Conservation (phyloP, 1,140 invertebrate species). For the Adelges cooleyi region DNA sequence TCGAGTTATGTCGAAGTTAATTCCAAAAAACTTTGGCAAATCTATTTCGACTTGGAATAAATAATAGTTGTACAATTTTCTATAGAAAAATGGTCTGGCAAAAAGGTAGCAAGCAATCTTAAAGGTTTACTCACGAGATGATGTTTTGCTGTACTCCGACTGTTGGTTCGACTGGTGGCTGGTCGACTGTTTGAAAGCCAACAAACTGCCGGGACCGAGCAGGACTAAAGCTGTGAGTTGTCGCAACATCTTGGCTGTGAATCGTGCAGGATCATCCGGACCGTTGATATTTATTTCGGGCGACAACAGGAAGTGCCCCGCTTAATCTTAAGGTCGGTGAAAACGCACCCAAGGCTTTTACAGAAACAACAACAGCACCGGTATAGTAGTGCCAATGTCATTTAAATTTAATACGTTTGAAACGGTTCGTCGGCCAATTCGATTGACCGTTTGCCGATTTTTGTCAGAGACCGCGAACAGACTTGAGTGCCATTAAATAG, state of each 20-base stretch:
- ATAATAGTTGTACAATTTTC: no score
- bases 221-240: background rate
- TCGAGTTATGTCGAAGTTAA: no score
- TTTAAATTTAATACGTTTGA: constrained; percentile 6
- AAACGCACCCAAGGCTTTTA: constrained; percentile 12
- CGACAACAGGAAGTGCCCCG: background rate
- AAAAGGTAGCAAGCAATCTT: no score
- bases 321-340: background rate
- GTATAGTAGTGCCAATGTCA: constrained; percentile 3
- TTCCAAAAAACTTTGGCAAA: no score
- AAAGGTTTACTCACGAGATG: constrained; percentile 4
- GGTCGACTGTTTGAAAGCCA: background rate
- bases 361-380: no score
- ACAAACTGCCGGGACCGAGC: background rate
- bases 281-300: background rate
- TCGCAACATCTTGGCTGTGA: background rate
- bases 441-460: constrained; percentile 1
- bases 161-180: background rate
- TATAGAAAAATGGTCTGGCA: no score
- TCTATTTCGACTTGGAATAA: no score
- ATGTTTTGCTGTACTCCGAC: background rate
- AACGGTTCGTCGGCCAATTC: constrained; percentile 16
- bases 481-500: no score
- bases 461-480: no score
- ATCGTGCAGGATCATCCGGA: background rate